These are phyloP conservation scores for Drosophila limbata DNA, from an alignment of 2,888 invertebrate genomes.

Conservation along the genomic window DNA sequence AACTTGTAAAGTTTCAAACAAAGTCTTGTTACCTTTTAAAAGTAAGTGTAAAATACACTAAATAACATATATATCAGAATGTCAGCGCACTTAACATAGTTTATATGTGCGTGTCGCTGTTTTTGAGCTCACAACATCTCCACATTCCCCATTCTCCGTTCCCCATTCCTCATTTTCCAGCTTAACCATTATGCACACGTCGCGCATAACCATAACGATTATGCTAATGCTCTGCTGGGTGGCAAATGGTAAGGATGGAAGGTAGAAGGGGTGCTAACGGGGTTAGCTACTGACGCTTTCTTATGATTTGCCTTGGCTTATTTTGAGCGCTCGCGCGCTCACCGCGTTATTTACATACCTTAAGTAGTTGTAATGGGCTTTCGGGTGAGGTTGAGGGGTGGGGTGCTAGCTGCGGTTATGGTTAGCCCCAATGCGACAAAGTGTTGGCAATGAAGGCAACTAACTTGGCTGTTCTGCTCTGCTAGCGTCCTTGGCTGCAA, in stretches of 20 bases:
- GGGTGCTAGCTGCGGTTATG: constrained; percentile 4
- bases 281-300: constrained; percentile 41
- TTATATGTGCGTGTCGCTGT: constrained; percentile 61
- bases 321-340: constrained; percentile 60
- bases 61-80: constrained; percentile 75
- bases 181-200: constrained; percentile 74
- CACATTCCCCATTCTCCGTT: background rate
- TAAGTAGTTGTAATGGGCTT: constrained; percentile 80
- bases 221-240: constrained; percentile 70
- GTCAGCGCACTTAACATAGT: constrained; percentile 79
- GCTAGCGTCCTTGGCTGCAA: constrained; percentile 52
- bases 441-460: constrained; percentile 70
- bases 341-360: constrained; percentile 77
- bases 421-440: constrained; percentile 61
- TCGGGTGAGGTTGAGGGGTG: constrained; percentile 20
- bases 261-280: constrained; percentile 26
- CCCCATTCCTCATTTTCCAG: constrained; percentile 4
- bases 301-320: constrained; percentile 78
- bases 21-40: background rate
- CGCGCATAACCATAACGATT: constrained; percentile 81
- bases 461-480: constrained; percentile 18
- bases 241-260: background rate
- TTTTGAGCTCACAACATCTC: constrained; percentile 34
- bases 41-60: constrained; percentile 50
- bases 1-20: background rate